Evolutionary conservation across 2,888 invertebrate species (phyloP).

Genomic region (Arge pagana): DNA sequence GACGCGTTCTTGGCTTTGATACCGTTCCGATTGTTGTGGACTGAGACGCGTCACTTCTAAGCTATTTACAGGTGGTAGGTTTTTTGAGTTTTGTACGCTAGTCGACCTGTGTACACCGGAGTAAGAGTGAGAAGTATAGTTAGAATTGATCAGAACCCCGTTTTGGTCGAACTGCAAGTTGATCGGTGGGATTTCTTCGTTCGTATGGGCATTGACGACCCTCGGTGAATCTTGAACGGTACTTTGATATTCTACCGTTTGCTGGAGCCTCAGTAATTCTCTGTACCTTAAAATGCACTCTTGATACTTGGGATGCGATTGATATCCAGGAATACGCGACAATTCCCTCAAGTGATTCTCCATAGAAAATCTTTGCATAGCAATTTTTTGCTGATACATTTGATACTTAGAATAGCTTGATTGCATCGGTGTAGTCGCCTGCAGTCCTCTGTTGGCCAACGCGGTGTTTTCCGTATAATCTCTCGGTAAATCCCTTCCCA

Average conservation of each 20-base stretch:
- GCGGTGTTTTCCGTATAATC: conserved; percentile 37
- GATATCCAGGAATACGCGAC: conserved; percentile 48
- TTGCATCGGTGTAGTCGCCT: conserved; percentile 33
- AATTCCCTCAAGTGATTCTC: conserved; percentile 50
- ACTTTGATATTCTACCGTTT: conserved; percentile 47
- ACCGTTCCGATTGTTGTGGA: conserved; percentile 32
- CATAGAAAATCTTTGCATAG: conserved; percentile 48
- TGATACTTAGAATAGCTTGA: conserved; percentile 47
- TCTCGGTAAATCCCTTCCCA: conserved; percentile 39
- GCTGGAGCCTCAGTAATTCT: conserved; percentile 48
- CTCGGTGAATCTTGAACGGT: conserved; percentile 43
- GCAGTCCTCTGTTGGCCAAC: conserved; percentile 34
- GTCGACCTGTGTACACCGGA: conserved; percentile 27
- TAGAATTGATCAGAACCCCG: conserved; percentile 52
- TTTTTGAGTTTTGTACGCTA: conserved; percentile 5
- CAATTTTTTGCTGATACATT: conserved; percentile 45
- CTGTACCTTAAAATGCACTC: conserved; percentile 48
- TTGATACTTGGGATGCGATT: conserved; percentile 52
- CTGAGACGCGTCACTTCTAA: not conserved
- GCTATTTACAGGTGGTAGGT: conserved; percentile 1
- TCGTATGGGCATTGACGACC: conserved; percentile 22
- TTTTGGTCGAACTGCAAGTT: conserved; percentile 55
- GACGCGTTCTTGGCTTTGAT: conserved; percentile 27
- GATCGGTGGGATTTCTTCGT: conserved; percentile 43
- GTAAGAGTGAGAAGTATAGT: conserved; percentile 40